Conservation (phyloP, 2,888 invertebrate genomes). For the Eilema caniola region DNA sequence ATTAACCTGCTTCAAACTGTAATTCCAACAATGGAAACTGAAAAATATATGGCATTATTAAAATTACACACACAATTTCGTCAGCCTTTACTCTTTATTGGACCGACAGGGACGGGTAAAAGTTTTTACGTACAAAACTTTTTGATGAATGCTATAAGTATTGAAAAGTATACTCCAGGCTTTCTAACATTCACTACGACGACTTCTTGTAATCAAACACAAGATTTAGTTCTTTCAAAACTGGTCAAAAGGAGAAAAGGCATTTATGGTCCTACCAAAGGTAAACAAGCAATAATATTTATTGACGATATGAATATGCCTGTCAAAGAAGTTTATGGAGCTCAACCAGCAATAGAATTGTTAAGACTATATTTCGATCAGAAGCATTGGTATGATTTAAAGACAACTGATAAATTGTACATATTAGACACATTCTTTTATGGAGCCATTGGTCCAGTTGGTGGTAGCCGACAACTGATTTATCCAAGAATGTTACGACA, state of each 20-base stretch:
- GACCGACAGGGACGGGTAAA: slow-evolving; percentile 96
- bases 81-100: slow-evolving; percentile 90
- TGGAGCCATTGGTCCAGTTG: slow-evolving; percentile 96
- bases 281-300: slow-evolving; percentile 91
- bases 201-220: slow-evolving; percentile 93
- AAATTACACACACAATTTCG: slow-evolving; percentile 91
- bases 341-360: slow-evolving; percentile 95
- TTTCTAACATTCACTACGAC: slow-evolving; percentile 95
- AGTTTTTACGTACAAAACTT: slow-evolving; percentile 92
- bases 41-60: slow-evolving; percentile 92
- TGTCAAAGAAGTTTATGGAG: slow-evolving; percentile 92
- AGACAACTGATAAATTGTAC: slow-evolving; percentile 92
- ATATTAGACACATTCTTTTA: slow-evolving; percentile 93
- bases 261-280: slow-evolving; percentile 91
- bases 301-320: slow-evolving; percentile 97
- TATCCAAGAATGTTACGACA: slow-evolving; percentile 95
- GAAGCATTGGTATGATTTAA: slow-evolving; percentile 95
- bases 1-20: slow-evolving; percentile 90
- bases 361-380: slow-evolving; percentile 94
- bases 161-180: slow-evolving; percentile 91
- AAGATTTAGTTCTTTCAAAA: slow-evolving; percentile 92
- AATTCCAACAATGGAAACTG: slow-evolving; percentile 95
- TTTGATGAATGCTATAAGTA: slow-evolving; percentile 89
- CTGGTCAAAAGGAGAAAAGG: slow-evolving; percentile 90
- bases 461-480: slow-evolving; percentile 95